Evolutionary conservation across 2,113 vertebrate species (phyloP), one percentile per base, ranked within the genome.

Genomic region (Alces alces): DNA sequence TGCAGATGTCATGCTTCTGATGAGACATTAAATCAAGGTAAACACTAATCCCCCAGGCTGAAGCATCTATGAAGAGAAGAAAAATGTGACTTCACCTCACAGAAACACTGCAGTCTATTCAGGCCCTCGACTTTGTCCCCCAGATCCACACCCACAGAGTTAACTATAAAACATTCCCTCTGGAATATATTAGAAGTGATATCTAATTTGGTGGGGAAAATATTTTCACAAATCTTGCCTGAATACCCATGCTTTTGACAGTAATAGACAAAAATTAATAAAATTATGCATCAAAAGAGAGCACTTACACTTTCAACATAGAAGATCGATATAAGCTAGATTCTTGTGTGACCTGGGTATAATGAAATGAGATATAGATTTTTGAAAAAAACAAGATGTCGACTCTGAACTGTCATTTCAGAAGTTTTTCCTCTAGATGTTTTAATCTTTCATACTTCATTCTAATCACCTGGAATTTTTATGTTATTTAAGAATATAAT

Each of bases 1-100:
- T 8, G 47, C 95, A 96, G 96, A 91, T 98, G 97, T 97, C 97
- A 97, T 92, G 96, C 95, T 98, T 98, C 94, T 99, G 98, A 98
- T 98, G 98, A 98, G 98, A 98, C 96, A 97, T 98, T 99, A 99
- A 99, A 99, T 99, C 98, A 98, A 99, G 96, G 98, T 98, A 99
- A 98, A 98, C 97, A 97, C 97, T 97, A 97, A 98, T 98, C 95
- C 98, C 96, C 70, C 86, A 89, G 94, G 97, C 97, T 97, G 91
- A 73, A 21, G 93, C 95, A 89, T 95, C 94, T 97, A 91, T 93
- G 95, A 98, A 97, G 83, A 84, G 83, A 96, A 98, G 66, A 93
- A 96, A 96, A 98, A 97, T 96, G 94, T 86, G 57, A 52, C 91
- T 97, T 95, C 61, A 91, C 61, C n/a, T 89, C 84, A 33, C 58